phyloP scores from a whole-genome alignment of 2,113 vertebrate genomes.

The Phrynosoma platyrhinos region DNA sequence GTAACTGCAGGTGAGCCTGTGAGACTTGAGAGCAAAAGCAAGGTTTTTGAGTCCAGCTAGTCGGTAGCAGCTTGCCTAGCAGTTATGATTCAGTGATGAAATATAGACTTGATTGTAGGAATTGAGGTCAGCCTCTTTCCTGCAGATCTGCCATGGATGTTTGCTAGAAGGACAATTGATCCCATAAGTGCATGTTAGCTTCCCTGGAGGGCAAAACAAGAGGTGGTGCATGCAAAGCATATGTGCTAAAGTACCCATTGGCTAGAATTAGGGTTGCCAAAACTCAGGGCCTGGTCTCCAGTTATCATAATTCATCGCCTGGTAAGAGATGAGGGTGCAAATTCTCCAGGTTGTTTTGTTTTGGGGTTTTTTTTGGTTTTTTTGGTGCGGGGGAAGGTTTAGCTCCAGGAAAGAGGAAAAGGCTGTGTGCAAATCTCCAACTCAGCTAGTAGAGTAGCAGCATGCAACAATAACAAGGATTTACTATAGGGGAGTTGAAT shows the following conservation, averaged over 20 bases:
- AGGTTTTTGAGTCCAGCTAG: neutral
- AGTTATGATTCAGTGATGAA: slow-evolving; percentile 39
- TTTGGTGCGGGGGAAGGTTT: too few species aligned
- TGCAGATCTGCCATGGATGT: slow-evolving; percentile 57
- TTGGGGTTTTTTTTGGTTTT: too few species aligned
- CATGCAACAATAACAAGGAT: too few species aligned
- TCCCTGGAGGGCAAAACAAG: slow-evolving; percentile 32
- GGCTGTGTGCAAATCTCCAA: too few species aligned
- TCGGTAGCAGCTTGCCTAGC: slow-evolving; percentile 23
- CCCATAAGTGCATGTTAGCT: slow-evolving; percentile 42
- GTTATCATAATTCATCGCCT: too few species aligned
- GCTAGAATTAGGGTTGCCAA: too few species aligned
- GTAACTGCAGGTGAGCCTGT: slow-evolving; percentile 25
- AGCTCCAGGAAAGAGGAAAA: too few species aligned
- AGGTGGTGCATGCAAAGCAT: neutral
- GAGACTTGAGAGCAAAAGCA: neutral
- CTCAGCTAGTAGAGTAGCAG: too few species aligned
- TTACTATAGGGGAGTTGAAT: too few species aligned
- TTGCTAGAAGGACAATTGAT: slow-evolving; percentile 51
- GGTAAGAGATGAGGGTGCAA: too few species aligned
- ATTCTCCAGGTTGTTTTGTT: too few species aligned
- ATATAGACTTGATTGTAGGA: slow-evolving; percentile 58
- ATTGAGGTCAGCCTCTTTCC: slow-evolving; percentile 50
- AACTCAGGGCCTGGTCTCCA: too few species aligned
- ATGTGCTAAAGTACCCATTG: neutral